These are phyloP conservation scores for Eremobia ochroleuca DNA, from an alignment of 2,888 invertebrate species.

Conservation along the genomic window DNA sequence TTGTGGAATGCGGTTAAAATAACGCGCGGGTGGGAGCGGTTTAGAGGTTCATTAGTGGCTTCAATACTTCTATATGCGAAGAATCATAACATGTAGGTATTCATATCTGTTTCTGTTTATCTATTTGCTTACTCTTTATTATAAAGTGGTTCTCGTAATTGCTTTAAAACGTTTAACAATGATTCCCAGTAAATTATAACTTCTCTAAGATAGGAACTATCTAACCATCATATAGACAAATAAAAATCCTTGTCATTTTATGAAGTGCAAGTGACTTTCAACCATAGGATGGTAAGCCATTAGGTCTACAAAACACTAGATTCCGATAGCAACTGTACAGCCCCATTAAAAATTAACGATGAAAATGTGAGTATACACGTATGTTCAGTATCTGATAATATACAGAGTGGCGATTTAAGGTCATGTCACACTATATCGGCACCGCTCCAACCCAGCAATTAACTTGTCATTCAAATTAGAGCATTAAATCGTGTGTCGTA, in stretches of 20 bases:
- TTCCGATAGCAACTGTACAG: not conserved
- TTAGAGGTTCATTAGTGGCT: not conserved
- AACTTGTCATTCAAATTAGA: too few relatives aligned
- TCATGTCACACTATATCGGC: too few relatives aligned
- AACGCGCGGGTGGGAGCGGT: not conserved
- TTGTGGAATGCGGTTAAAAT: not conserved
- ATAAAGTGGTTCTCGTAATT: not conserved
- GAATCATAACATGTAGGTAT: not conserved
- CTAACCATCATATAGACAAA: not conserved
- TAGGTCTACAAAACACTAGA: not conserved
- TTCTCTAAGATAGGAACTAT: not conserved
- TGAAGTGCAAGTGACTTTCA: not conserved
- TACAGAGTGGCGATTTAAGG: not conserved
- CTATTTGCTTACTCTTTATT: not conserved
- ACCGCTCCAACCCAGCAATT: too few relatives aligned
- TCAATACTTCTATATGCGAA: not conserved
- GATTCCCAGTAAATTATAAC: not conserved
- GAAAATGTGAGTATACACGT: not conserved
- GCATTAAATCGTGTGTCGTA: too few relatives aligned
- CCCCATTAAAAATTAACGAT: too few relatives aligned
- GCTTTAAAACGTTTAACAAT: not conserved
- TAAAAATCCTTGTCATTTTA: not conserved
- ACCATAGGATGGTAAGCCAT: not conserved
- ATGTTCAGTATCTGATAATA: not conserved
- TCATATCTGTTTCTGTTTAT: not conserved